Evolutionary conservation across 2,888 invertebrate genomes (phyloP), one percentile per base, ranked within the genome.

Genomic region (Watsonalla binaria): DNA sequence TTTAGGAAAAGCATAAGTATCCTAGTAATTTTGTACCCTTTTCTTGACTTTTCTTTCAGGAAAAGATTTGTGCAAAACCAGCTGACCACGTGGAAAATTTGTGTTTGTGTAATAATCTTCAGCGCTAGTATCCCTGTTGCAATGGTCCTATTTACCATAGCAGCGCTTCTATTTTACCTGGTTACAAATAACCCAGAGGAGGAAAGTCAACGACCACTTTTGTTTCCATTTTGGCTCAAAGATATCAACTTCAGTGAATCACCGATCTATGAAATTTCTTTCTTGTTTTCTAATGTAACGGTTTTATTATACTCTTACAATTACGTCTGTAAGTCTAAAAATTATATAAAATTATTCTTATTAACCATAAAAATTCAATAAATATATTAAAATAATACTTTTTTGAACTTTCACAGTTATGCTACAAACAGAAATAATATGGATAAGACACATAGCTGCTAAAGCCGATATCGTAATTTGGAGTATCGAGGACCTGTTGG

Each of bases 401-500:
- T 24, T 24, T 24, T 54, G 42, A 50, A 33, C 35, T 34, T 57
- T 72, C 58, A 47, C 66, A 87, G 87, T 84, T 66, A 79, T 78
- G 73, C 57, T 80, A 24, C 76, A 78, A 66, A 80, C 80, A 9
- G 76, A 84, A 70, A 69, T 86, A 59, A 64, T 85, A 11, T 86
- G 86, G 86, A 68, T 84, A 11, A 69, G 83, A 39, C 76, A 85
- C 52, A 82, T 87, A 59, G 64, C 67, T 8, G 66, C 76, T 11
- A 84, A 83, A 72, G 78, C 77, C 6, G 84, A 86, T 56, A 61
- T 87, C 34, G 63, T 85, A 6, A 74, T 68, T 55, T 82, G 83
- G 78, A 69, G 69, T n/a, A 69, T 86, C 34, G 65, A 78, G 70
- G 82, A 86, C 57, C 61, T 86, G 6, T 61, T 85, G 52, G 65